These are phyloP conservation scores for Todiramphus saurophagus DNA, from an alignment of 2,113 vertebrate genomes.

Conservation along the genomic window DNA sequence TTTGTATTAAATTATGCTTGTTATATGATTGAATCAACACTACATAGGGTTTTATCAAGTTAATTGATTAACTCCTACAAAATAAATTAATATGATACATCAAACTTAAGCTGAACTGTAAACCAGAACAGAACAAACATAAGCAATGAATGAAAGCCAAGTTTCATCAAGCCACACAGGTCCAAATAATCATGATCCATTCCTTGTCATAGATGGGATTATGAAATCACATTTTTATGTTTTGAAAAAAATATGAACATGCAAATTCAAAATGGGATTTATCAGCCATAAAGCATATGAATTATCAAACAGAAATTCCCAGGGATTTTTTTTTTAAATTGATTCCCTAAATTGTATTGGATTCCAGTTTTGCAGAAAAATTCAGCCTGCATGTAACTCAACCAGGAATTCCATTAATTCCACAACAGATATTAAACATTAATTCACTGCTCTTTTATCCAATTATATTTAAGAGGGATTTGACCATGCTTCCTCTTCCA, in stretches of 20 bases:
- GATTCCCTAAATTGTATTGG: not conserved
- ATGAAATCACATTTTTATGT: not conserved
- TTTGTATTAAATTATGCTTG: slow-evolving; percentile 80
- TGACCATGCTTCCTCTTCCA: not conserved
- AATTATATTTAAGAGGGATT: not conserved
- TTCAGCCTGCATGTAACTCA: not conserved
- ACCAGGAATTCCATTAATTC: not conserved
- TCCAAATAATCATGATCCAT: not conserved
- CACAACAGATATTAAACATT: not conserved
- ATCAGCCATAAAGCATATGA: not conserved
- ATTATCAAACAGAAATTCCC: not conserved
- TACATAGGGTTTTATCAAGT: slow-evolving; percentile 71
- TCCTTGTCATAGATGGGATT: not conserved
- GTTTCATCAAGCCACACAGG: not conserved
- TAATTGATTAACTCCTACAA: slow-evolving; percentile 76
- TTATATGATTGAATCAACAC: slow-evolving; percentile 75
- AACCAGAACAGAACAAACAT: slow-evolving; percentile 19
- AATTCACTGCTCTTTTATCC: not conserved
- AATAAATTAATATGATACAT: slow-evolving; percentile 72
- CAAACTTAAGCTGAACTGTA: slow-evolving; percentile 57
- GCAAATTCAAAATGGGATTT: not conserved
- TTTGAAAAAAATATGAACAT: not conserved
- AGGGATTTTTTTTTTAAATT: not conserved
- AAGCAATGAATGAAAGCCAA: not conserved
- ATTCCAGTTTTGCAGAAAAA: not conserved